phyloP scores from a whole-genome alignment of 2,113 vertebrate species.

The Pachypanchax playfairii region DNA sequence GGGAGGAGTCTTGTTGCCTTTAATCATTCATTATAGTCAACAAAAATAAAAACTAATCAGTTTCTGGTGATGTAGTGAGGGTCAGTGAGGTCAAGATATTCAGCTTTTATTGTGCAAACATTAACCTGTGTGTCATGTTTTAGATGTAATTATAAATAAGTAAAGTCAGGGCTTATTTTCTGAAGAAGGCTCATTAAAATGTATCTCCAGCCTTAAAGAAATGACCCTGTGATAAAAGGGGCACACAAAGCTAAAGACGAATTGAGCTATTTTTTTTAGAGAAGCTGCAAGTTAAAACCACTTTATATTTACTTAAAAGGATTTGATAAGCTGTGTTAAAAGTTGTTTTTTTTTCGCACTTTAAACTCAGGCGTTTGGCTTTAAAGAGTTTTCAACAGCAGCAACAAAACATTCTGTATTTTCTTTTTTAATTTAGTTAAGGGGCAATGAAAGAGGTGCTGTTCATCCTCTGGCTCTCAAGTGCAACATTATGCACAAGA shows the following conservation, averaged over 20 bases:
- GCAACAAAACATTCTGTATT: conserved; percentile 20
- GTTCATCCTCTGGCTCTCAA: conserved; percentile 7
- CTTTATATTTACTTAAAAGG: neutral
- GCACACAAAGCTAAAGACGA: neutral
- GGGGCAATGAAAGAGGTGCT: conserved; percentile 9
- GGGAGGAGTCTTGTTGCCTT: conserved; percentile 9
- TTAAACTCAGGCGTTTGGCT: neutral
- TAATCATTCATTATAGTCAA: conserved; percentile 18
- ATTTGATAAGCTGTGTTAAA: too few species aligned
- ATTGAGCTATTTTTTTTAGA: conserved; percentile 25
- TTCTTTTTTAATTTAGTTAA: conserved; percentile 26
- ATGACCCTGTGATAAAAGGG: neutral
- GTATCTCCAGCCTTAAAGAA: conserved; percentile 10
- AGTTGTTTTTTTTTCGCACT: too few species aligned
- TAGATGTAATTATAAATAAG: neutral
- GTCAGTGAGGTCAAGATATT: neutral
- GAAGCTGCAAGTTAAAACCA: neutral
- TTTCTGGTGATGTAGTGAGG: conserved; percentile 6
- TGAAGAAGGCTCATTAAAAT: conserved; percentile 32
- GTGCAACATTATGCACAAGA: conserved; percentile 7
- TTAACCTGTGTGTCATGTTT: neutral
- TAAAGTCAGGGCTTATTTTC: neutral
- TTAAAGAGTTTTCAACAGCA: conserved; percentile 29
- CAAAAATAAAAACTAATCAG: neutral
- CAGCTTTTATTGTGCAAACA: neutral